phyloP scores from a whole-genome alignment of 2,888 invertebrate species.

The Fissipunctia ypsillon region DNA sequence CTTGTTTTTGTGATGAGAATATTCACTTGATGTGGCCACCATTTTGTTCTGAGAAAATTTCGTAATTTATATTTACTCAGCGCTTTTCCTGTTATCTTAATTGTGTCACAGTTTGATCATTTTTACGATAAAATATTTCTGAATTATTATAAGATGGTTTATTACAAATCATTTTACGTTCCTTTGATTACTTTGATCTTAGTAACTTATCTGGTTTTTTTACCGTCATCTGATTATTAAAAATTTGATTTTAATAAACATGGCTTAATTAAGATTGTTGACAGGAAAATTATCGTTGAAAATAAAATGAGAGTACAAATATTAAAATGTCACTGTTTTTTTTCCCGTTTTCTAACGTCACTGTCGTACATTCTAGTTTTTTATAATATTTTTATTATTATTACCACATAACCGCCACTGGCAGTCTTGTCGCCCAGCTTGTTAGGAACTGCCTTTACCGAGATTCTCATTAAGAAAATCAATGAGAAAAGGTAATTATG shows the following conservation, averaged over 20 bases:
- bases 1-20: conserved; percentile 54
- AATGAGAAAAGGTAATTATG: conserved; percentile 23
- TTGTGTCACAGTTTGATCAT: conserved; percentile 59
- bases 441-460: conserved; percentile 19
- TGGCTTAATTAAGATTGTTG: conserved; percentile 7
- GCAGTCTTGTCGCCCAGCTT: conserved; percentile 5
- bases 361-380: background rate
- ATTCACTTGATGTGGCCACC: conserved; percentile 40
- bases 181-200: conserved; percentile 30
- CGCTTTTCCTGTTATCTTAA: conserved; percentile 62
- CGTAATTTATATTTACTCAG: conserved; percentile 58
- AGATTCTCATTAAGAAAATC: conserved; percentile 30
- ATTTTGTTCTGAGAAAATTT: conserved; percentile 57
- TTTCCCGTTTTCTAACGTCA: too few species aligned
- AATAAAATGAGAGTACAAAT: background rate
- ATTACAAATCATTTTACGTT: conserved; percentile 46
- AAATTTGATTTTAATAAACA: conserved; percentile 4
- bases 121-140: conserved; percentile 50
- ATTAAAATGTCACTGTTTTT: too few species aligned
- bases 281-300: too few species aligned
- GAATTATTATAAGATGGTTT: conserved; percentile 48
- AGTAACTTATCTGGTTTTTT: background rate
- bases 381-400: conserved; percentile 7
- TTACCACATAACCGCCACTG: background rate
- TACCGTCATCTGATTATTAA: conserved; percentile 24